Conservation (phyloP, 2,797 vertebrate genomes). For the Serranus cabrilla region DNA sequence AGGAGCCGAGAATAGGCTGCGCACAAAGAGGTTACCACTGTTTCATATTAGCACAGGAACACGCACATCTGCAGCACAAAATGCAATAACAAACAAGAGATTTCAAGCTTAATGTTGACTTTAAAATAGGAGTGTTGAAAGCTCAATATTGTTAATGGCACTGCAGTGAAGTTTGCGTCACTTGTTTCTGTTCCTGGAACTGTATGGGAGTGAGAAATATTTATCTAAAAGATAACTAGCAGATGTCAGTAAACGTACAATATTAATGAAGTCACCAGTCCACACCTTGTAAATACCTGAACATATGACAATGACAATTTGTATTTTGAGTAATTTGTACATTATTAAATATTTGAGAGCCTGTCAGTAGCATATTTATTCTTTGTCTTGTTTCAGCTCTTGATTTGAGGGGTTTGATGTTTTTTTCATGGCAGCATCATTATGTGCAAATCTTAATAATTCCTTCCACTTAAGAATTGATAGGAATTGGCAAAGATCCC, state of each 20-base stretch:
- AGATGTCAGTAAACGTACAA: not conserved
- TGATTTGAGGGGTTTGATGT: too few species aligned
- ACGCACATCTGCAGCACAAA: not conserved
- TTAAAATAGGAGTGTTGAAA: not conserved
- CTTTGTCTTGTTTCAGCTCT: too few species aligned
- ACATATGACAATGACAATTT: not conserved
- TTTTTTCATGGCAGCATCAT: too few species aligned
- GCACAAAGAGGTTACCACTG: not conserved
- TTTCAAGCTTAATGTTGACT: not conserved
- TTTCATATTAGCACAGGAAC: slow-evolving; percentile 9
- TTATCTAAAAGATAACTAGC: not conserved
- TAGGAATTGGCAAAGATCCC: too few species aligned
- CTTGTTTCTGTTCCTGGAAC: not conserved
- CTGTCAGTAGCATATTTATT: too few species aligned
- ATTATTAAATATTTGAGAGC: not conserved
- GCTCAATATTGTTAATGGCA: not conserved
- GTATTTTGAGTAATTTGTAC: not conserved
- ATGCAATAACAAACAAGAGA: not conserved
- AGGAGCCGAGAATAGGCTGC: slow-evolving; percentile 11
- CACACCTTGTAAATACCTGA: too few species aligned
- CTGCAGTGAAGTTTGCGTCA: not conserved
- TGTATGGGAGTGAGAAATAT: not conserved
- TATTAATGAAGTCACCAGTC: not conserved
- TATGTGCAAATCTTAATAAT: too few species aligned
- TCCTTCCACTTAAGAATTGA: too few species aligned